These are phyloP conservation scores for Sthenelais limicola DNA, from an alignment of 2,888 invertebrate species.

Conservation along the genomic window DNA sequence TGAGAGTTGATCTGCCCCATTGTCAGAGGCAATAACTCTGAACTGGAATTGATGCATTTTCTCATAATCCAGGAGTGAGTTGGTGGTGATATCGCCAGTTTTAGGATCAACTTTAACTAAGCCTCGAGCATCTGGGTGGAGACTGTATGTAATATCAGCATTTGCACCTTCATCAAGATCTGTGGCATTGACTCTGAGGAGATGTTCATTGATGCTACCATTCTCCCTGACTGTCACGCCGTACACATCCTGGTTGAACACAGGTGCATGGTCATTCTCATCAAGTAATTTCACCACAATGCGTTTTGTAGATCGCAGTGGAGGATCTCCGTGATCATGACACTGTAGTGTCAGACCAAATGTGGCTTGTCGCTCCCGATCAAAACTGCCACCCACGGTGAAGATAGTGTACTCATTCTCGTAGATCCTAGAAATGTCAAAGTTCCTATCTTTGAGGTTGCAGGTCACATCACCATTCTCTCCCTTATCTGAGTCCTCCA, in stretches of 20 bases:
- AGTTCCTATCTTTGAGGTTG: slow-evolving; percentile 22
- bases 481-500: slow-evolving; percentile 42
- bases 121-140: slow-evolving; percentile 45
- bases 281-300: slow-evolving; percentile 38
- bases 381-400: slow-evolving; percentile 37
- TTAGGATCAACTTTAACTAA: slow-evolving; percentile 35
- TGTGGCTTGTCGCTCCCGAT: slow-evolving; percentile 26
- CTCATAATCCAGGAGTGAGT: slow-evolving; percentile 47
- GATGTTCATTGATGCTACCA: slow-evolving; percentile 11
- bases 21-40: slow-evolving; percentile 60
- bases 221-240: slow-evolving; percentile 33
- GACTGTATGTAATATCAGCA: slow-evolving; percentile 51
- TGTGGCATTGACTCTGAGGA: slow-evolving; percentile 44
- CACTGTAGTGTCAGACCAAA: slow-evolving; percentile 36
- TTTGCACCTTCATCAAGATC: slow-evolving; percentile 59
- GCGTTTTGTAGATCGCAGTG: slow-evolving; percentile 8
- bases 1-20: slow-evolving; percentile 57
- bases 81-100: slow-evolving; percentile 47
- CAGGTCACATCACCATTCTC: slow-evolving; percentile 41
- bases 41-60: slow-evolving; percentile 55
- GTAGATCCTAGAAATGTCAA: slow-evolving; percentile 33
- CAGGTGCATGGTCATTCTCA: slow-evolving; percentile 41
- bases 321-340: slow-evolving; percentile 36
- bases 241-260: slow-evolving; percentile 36
- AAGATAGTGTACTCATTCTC: slow-evolving; percentile 40